Conservation (phyloP, 1,140 invertebrate genomes). For the Drosophila truncata region DNA sequence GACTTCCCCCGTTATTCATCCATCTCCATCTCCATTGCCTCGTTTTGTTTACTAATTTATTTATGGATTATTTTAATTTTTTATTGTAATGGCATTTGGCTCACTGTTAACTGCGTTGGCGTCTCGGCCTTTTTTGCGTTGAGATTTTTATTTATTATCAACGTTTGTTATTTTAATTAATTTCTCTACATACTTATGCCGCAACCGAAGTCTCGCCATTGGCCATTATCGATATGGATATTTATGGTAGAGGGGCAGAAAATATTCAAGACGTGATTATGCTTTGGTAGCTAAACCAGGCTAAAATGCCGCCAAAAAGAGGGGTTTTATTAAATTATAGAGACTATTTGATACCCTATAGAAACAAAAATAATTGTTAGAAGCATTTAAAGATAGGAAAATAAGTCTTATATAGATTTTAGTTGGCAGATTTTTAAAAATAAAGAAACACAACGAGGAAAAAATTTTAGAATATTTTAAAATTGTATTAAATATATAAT, state of each 20-base stretch:
- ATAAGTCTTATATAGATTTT: too few relatives aligned
- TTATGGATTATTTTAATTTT: conserved; percentile 76
- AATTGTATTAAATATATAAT: background rate
- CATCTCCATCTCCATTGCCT: conserved; percentile 19
- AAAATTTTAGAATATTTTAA: too few relatives aligned
- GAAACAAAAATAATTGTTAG: background rate
- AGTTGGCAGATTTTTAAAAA: too few relatives aligned
- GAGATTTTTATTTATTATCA: conserved; percentile 65
- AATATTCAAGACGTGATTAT: conserved; percentile 12
- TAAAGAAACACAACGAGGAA: too few relatives aligned
- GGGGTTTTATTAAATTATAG: background rate
- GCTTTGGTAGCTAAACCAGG: conserved; percentile 9
- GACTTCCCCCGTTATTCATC: background rate
- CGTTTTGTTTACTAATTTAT: conserved; percentile 71
- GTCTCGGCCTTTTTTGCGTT: conserved; percentile 38
- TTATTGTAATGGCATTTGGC: conserved; percentile 72
- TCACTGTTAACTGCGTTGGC: conserved; percentile 48
- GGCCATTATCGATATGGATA: conserved; percentile 37
- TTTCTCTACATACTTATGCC: conserved; percentile 57
- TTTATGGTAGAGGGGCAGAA: conserved; percentile 31
- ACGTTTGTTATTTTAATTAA: conserved; percentile 81
- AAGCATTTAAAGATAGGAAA: background rate
- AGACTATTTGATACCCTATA: background rate
- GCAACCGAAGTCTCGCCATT: conserved; percentile 27
- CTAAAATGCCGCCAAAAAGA: conserved; percentile 25